phyloP scores from a whole-genome alignment of 2,113 vertebrate genomes.

The Triplophysa dalaica region DNA sequence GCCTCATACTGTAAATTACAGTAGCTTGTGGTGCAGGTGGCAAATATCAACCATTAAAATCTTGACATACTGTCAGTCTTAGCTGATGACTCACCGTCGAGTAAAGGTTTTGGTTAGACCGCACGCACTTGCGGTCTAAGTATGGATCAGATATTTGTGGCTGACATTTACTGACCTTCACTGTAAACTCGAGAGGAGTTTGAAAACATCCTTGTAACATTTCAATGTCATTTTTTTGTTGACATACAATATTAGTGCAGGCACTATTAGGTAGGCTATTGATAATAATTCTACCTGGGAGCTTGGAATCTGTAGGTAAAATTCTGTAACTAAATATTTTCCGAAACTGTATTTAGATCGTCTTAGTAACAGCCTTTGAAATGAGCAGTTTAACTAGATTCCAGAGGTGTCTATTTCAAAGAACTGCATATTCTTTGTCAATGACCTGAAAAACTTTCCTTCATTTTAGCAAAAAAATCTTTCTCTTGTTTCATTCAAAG shows the following conservation, averaged over 20 bases:
- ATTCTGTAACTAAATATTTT: not conserved
- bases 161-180: conserved; percentile 20
- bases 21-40: not conserved
- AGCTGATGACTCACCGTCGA: conserved; percentile 17
- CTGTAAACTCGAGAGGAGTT: not conserved
- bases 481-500: not conserved
- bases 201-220: not conserved
- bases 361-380: too few species aligned
- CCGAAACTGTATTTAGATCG: not conserved
- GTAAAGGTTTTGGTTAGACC: conserved; percentile 37
- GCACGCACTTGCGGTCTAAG: conserved; percentile 12
- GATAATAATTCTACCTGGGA: not conserved
- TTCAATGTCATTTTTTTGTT: too few species aligned
- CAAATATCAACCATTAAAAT: not conserved
- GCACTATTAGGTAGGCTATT: not conserved
- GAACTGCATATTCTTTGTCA: not conserved
- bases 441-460: not conserved
- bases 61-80: not conserved
- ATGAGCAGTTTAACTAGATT: not conserved
- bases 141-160: not conserved
- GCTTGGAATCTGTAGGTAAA: not conserved
- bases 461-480: not conserved
- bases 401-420: not conserved
- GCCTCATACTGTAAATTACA: conserved; percentile 10
- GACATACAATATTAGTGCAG: not conserved